Conservation (phyloP, 2,888 invertebrate species). For the Junonia oenone region DNA sequence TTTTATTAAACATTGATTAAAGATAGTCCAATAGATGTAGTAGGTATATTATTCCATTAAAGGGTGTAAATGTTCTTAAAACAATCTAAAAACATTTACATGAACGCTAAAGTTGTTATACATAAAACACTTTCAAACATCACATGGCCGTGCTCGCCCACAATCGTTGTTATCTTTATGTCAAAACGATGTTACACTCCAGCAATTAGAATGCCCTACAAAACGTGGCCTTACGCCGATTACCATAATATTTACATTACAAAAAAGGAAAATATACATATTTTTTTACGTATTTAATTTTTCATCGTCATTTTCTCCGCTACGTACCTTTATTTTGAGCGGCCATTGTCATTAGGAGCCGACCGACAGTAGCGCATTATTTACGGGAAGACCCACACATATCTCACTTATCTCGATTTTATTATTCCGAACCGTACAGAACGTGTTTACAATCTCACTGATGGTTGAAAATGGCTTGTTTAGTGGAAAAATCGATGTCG, state of each 20-base stretch:
- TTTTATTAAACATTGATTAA: too few relatives aligned
- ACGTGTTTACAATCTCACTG: constrained; percentile 67
- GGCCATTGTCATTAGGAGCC: constrained; percentile 55
- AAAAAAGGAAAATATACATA: constrained; percentile 17
- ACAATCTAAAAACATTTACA: neutral
- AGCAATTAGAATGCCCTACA: constrained; percentile 41
- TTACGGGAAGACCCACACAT: constrained; percentile 53
- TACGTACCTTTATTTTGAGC: constrained; percentile 71
- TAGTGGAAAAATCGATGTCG: constrained; percentile 70
- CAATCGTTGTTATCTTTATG: constrained; percentile 55
- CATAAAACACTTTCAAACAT: constrained; percentile 51
- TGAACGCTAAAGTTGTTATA: constrained; percentile 39
- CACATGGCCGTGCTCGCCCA: constrained; percentile 66
- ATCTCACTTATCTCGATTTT: constrained; percentile 38
- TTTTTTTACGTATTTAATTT: constrained; percentile 3
- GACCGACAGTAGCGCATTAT: constrained; percentile 55
- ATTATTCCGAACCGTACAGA: constrained; percentile 42
- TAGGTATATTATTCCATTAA: too few relatives aligned
- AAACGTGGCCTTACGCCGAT: constrained; percentile 35
- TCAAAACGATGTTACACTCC: constrained; percentile 44
- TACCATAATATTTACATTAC: constrained; percentile 38
- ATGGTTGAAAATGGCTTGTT: constrained; percentile 63
- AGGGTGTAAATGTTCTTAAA: too few relatives aligned
- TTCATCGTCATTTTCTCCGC: neutral
- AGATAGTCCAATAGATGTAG: too few relatives aligned